Base-by-base conservation (phyloP, 37 sponge, comb jelly and placozoan species). In the Geodia barretti region DNA sequence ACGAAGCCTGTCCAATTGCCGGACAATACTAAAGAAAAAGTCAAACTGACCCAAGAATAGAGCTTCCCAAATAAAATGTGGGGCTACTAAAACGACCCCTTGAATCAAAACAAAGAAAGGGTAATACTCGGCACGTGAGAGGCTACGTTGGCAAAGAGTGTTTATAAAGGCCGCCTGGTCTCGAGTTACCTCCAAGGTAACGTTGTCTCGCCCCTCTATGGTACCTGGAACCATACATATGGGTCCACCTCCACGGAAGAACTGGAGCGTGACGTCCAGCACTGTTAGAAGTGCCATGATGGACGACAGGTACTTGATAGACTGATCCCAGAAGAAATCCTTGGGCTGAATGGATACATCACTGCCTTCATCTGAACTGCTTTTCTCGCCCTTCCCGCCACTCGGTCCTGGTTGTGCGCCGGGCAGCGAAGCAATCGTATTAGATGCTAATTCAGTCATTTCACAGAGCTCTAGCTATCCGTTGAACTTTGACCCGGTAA, bases 51-150 rank as follows among this genome's bases (percentile, higher is more conserved):
- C 87, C 42, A 54, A 19, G 68, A 75, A 87, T 2, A 75, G 30
- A 7, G 70, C 20, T 30, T 31, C 66, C 87, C 87, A 87, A 20
- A 87, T 39, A 67, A 59, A 80, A 21, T 87, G 87, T 37, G 87
- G 87, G 1, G 82, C 87, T 26, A 75, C 39, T 11, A 87, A 21
- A 7, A 87, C 5, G 41, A 81, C 38, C 4, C 75, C 87, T 23
- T 80, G 81, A 11, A 87, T 60, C 8, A 80, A 41, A 4, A 87
- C 65, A 33, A 80, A 80, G 17, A 87, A 35, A 2, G 75, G 39
- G 71, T 75, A 80, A 30, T 87, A 80, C 37, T 79, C 76, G 24
- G 30, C 64, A 24, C 47, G 29, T n/a, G 87, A 60, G 58, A 87
- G 76, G 31, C 72, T 75, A 23, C 34, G 28, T 17, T 68, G 68